Percentiles rank a stretch among this genome's conserved stretches.
Conservation (phyloP, 2,113 vertebrate species). For the Gorsachius goisagi region DNA sequence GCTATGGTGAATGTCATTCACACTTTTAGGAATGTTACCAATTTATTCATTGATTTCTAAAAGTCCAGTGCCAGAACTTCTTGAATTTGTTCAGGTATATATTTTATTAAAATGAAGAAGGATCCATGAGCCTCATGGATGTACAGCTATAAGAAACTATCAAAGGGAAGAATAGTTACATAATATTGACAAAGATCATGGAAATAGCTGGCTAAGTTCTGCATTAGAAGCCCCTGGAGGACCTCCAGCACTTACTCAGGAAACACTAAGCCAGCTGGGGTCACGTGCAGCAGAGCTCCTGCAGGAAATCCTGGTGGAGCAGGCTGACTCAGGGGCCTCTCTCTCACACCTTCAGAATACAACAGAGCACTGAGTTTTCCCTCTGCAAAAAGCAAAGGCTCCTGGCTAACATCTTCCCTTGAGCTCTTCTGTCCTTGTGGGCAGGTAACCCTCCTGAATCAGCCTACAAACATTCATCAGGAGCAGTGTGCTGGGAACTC, state of each 20-base stretch:
- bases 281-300: not conserved
- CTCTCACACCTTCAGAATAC: not conserved
- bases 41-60: not conserved
- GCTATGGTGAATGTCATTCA: not conserved
- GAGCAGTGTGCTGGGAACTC: not conserved
- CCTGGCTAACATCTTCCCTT: not conserved
- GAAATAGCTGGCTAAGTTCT: not conserved
- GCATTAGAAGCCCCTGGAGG: not conserved
- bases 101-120: not conserved
- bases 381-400: not conserved
- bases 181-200: not conserved
- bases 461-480: not conserved
- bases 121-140: not conserved
- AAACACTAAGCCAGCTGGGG: not conserved
- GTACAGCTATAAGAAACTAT: not conserved
- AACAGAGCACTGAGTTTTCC: not conserved
- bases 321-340: not conserved
- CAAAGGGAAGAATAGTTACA: not conserved
- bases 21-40: not conserved
- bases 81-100: not conserved
- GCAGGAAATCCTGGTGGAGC: not conserved
- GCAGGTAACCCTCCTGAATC: not conserved
- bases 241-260: not conserved
- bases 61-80: not conserved
- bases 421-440: not conserved